Percentiles rank a stretch among this genome's conserved stretches.
These are phyloP conservation scores for Scaptodrosophila lebanonensis DNA, from an alignment of 1,140 invertebrate genomes.

Conservation along the genomic window DNA sequence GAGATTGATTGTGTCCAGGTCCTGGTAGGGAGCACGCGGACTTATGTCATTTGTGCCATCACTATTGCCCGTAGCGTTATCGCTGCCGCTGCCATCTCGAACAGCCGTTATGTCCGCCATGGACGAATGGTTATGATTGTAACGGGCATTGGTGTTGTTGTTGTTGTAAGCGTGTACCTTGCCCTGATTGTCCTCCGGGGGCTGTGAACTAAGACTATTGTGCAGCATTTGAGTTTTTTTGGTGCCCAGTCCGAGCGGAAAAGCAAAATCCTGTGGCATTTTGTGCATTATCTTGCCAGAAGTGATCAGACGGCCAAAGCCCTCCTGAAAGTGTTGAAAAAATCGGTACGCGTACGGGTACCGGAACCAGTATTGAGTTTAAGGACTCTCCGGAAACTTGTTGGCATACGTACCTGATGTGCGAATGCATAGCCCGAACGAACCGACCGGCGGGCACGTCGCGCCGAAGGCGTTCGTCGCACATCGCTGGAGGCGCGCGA, in stretches of 20 bases:
- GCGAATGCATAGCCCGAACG: slow-evolving; percentile 99
- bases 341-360: neutral
- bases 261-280: slow-evolving; percentile 81
- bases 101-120: slow-evolving; percentile 57
- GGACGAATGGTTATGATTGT: slow-evolving; percentile 61
- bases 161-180: slow-evolving; percentile 77
- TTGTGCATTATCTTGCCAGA: slow-evolving; percentile 98
- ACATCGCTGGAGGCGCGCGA: slow-evolving; percentile 86
- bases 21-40: slow-evolving; percentile 80
- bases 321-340: slow-evolving; percentile 81
- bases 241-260: slow-evolving; percentile 63
- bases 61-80: slow-evolving; percentile 24
- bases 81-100: slow-evolving; percentile 15
- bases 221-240: slow-evolving; percentile 64
- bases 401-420: slow-evolving; percentile 81
- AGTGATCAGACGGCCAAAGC: slow-evolving; percentile 98
- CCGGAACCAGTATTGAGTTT: too few species aligned
- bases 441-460: slow-evolving; percentile 91
- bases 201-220: slow-evolving; percentile 32
- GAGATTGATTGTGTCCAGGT: slow-evolving; percentile 83
- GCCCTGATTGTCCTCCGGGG: slow-evolving; percentile 31
- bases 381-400: too few species aligned
- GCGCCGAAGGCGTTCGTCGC: slow-evolving; percentile 89
- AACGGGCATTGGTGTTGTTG: slow-evolving; percentile 47
- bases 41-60: slow-evolving; percentile 57